Percentiles rank a stretch among this genome's conserved stretches.
Conservation (phyloP, 2,797 vertebrate genomes). For the Ispidina lecontei region DNA sequence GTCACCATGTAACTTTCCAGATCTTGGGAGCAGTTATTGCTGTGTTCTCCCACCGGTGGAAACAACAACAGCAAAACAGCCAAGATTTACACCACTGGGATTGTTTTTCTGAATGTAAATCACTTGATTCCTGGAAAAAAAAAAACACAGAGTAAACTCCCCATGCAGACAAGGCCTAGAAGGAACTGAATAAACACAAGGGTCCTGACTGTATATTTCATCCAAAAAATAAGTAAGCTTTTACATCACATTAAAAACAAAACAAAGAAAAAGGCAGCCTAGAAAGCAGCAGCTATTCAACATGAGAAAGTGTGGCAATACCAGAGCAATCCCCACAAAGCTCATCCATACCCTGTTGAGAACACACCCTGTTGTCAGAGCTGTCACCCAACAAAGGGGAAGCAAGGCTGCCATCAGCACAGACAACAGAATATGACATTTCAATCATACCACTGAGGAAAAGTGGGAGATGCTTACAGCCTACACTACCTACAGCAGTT, state of each 20-base stretch:
- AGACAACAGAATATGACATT: conserved; percentile 58
- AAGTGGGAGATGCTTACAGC: conserved; percentile 20
- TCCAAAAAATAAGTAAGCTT: conserved; percentile 44
- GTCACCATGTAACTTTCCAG: neutral
- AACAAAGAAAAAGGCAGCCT: neutral
- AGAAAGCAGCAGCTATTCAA: conserved; percentile 18
- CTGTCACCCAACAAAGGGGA: conserved; percentile 48
- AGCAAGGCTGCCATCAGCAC: conserved; percentile 34
- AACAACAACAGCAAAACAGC: neutral
- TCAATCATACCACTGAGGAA: conserved; percentile 48
- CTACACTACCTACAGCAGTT: neutral
- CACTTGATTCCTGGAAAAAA: neutral
- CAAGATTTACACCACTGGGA: neutral
- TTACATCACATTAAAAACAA: conserved; percentile 23
- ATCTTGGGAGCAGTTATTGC: neutral
- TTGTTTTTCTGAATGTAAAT: conserved; percentile 20
- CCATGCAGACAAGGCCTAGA: neutral
- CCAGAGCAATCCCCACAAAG: conserved; percentile 20
- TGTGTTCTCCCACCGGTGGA: neutral
- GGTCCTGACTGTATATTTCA: neutral
- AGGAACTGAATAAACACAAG: conserved; percentile 35
- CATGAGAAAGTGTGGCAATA: neutral
- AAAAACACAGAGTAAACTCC: neutral
- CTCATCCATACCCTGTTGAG: neutral
- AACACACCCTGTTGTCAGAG: conserved; percentile 49